phyloP scores from a whole-genome alignment of 1,140 invertebrate species.

The Kradibia gibbosae region DNA sequence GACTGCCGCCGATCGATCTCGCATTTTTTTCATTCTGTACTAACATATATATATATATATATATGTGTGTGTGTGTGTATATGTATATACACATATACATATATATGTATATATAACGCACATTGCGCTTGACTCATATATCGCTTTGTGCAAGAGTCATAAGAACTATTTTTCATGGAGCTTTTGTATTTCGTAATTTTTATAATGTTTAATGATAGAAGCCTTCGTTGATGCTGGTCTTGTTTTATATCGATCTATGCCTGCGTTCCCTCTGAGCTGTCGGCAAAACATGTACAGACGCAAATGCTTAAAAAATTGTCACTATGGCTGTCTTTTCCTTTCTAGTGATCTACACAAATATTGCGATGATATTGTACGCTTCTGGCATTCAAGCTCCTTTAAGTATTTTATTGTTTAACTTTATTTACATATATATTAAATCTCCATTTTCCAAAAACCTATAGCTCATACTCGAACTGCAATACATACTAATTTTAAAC shows the following conservation, averaged over 20 bases:
- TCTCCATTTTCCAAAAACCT: neutral
- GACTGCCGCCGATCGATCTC: constrained; percentile 7
- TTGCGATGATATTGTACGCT: constrained; percentile 43
- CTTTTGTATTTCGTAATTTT: neutral
- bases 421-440: constrained; percentile 30
- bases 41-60: constrained; percentile 33
- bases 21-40: constrained; percentile 32
- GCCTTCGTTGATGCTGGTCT: neutral
- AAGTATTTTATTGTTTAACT: neutral
- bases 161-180: constrained; percentile 1
- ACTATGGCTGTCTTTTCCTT: neutral
- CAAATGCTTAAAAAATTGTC: neutral
- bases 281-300: constrained; percentile 4
- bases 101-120: constrained; percentile 31
- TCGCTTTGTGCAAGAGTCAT: constrained; percentile 44
- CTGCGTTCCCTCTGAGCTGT: neutral
- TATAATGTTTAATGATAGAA: neutral
- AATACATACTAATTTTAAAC: neutral
- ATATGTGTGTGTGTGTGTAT: constrained; percentile 32
- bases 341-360: neutral
- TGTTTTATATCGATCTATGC: neutral
- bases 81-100: constrained; percentile 30
- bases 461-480: neutral
- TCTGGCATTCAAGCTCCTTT: no score
- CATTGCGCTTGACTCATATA: constrained; percentile 40